phyloP scores from a whole-genome alignment of 2,113 vertebrate species.

The Cochlearius cochlearius region DNA sequence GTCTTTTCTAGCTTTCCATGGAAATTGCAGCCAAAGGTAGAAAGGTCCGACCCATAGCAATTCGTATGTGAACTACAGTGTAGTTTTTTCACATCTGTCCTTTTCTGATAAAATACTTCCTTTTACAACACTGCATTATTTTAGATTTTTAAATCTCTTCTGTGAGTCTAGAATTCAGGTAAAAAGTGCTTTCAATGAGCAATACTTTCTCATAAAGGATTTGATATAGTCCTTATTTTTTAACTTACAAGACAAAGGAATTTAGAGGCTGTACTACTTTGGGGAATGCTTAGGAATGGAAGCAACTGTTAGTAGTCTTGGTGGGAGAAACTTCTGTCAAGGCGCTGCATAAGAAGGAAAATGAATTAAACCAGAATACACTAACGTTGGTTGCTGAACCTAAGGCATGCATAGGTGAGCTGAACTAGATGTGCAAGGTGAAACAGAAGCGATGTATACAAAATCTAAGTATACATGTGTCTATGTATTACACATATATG shows the following conservation, averaged over 20 bases:
- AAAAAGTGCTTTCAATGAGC: neutral
- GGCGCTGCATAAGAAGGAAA: neutral
- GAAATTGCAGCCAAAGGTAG: neutral
- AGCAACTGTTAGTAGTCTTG: neutral
- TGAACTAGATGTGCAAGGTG: neutral
- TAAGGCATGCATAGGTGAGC: neutral
- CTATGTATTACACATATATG: neutral
- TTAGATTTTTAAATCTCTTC: neutral
- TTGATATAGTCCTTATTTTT: neutral
- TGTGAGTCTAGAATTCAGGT: neutral
- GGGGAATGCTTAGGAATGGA: neutral
- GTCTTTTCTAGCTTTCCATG: neutral
- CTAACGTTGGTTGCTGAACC: neutral
- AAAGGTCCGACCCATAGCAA: neutral
- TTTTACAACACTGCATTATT: neutral
- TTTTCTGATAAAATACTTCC: neutral
- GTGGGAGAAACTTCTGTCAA: neutral
- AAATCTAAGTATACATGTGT: accelerated
- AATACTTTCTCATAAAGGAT: accelerated
- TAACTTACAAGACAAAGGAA: neutral
- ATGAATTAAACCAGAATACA: neutral
- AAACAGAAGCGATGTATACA: neutral
- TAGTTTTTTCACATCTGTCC: neutral
- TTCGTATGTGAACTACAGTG: neutral
- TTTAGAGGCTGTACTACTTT: neutral